Base-by-base conservation (phyloP, 1,140 invertebrate species). In the Heliothis subflexa region DNA sequence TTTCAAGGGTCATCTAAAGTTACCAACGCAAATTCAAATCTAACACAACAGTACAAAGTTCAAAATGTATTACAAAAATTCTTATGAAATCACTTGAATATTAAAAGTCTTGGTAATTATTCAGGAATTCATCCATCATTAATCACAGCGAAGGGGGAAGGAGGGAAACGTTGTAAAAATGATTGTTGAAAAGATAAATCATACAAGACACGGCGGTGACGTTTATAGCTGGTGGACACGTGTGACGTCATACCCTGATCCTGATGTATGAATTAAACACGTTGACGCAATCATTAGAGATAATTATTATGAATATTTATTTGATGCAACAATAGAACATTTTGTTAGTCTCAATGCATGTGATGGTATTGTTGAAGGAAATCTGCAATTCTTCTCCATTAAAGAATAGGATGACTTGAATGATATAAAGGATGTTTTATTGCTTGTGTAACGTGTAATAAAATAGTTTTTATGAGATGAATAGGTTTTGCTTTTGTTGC, bases 61-160 rank as follows among this genome's bases (percentile, higher is more conserved):
- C 52, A 89, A 71, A 86, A 79, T 88, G n/a, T 66, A 64, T 81
- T 75, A 50, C 52, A 28, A 62, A 13, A 40, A 28, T n/a, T 54
- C 28, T 49, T 78, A 80, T 78, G 73, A 87, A 91, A 92, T 91
- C 91, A 93, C 93, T 94, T 94, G 89, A 94, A 94, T 94, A 94
- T 94, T 94, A 94, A 94, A 94, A 94, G 91, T 94, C 92, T 93
- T 92, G 88, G 92, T 94, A 94, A 94, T 94, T 94, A 94, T 94
- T 94, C 92, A 93, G 91, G 93, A 94, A 94, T 94, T 91, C 91
- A 94, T 94, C 92, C 91, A 93, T 93, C 93, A 94, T 94, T 94
- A 94, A 94, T 94, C 93, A 93, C 86, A 84, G 81, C 84, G 82
- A 88, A 86, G 88, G 90, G 90, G 88, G 89, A 86, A 80, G 82